These are phyloP conservation scores for Cerastis leucographa DNA, from an alignment of 2,888 invertebrate genomes.

Conservation along the genomic window DNA sequence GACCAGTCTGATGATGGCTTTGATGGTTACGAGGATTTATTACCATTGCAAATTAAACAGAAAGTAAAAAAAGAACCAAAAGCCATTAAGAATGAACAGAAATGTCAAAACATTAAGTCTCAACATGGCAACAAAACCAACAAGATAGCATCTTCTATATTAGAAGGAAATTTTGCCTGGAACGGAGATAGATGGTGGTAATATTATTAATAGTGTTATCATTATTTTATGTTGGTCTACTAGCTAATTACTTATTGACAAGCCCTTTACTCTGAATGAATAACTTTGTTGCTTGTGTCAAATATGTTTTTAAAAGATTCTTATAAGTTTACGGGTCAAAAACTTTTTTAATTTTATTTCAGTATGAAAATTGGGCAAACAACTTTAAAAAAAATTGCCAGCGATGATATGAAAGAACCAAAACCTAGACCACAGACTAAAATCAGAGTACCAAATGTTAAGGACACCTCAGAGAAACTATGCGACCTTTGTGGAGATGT, in stretches of 20 bases:
- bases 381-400: slow-evolving; percentile 56
- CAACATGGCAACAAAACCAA: slow-evolving; percentile 69
- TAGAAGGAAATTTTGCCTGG: slow-evolving; percentile 86
- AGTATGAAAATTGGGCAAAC: slow-evolving; percentile 74
- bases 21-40: slow-evolving; percentile 67
- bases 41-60: slow-evolving; percentile 62
- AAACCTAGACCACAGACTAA: slow-evolving; percentile 62
- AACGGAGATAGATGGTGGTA: slow-evolving; percentile 87
- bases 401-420: slow-evolving; percentile 37
- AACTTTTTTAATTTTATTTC: slow-evolving; percentile 59
- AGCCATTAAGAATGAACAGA: slow-evolving; percentile 58
- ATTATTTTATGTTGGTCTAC: neutral
- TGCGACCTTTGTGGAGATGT: slow-evolving; percentile 85
- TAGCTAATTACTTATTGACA: neutral
- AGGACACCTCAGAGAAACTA: slow-evolving; percentile 71
- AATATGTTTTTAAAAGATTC: slow-evolving; percentile 1
- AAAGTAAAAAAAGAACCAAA: slow-evolving; percentile 63
- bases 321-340: neutral
- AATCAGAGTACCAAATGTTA: slow-evolving; percentile 65
- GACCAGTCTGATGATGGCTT: slow-evolving; percentile 65
- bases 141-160: slow-evolving; percentile 82
- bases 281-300: neutral
- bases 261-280: neutral
- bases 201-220: slow-evolving; percentile 42
- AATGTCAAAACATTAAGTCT: slow-evolving; percentile 54